These are phyloP conservation scores for Bostrychus sinensis DNA, from an alignment of 2,113 vertebrate species.

Conservation along the genomic window DNA sequence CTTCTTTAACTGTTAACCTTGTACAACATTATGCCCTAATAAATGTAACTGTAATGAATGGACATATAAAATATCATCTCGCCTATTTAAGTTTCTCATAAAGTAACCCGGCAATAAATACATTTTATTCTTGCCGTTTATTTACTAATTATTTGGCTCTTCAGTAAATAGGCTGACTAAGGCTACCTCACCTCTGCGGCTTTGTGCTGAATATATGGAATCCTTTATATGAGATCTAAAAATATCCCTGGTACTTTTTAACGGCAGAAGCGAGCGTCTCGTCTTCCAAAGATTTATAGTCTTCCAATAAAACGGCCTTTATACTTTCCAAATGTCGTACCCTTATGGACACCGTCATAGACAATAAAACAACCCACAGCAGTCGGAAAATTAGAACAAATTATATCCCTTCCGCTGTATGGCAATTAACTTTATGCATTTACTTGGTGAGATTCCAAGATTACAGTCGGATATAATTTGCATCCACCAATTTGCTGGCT, in stretches of 20 bases:
- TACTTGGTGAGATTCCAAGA: slow-evolving; percentile 58
- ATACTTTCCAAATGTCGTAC: slow-evolving; percentile 51
- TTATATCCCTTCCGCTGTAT: slow-evolving; percentile 40
- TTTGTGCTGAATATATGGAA: slow-evolving; percentile 52
- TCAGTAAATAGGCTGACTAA: slow-evolving; percentile 20
- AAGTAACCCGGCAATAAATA: slow-evolving; percentile 13
- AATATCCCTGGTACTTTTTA: slow-evolving; percentile 46
- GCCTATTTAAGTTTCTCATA: not conserved
- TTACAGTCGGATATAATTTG: slow-evolving; percentile 46
- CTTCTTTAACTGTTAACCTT: not conserved
- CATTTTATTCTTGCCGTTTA: slow-evolving; percentile 5
- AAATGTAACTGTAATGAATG: not conserved
- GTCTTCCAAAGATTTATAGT: slow-evolving; percentile 59
- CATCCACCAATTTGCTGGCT: slow-evolving; percentile 32
- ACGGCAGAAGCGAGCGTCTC: slow-evolving; percentile 37
- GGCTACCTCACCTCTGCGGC: slow-evolving; percentile 28
- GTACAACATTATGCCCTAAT: not conserved
- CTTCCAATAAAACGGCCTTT: slow-evolving; percentile 56
- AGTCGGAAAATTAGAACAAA: slow-evolving; percentile 57
- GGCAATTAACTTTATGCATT: slow-evolving; percentile 69
- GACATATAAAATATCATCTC: not conserved
- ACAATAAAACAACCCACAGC: slow-evolving; percentile 61
- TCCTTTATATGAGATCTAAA: slow-evolving; percentile 27
- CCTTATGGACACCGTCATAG: slow-evolving; percentile 60
- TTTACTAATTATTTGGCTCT: slow-evolving; percentile 21